Evolutionary conservation across 2,797 vertebrate species (phyloP).

Genomic region (Hydrocynus forskahlii): DNA sequence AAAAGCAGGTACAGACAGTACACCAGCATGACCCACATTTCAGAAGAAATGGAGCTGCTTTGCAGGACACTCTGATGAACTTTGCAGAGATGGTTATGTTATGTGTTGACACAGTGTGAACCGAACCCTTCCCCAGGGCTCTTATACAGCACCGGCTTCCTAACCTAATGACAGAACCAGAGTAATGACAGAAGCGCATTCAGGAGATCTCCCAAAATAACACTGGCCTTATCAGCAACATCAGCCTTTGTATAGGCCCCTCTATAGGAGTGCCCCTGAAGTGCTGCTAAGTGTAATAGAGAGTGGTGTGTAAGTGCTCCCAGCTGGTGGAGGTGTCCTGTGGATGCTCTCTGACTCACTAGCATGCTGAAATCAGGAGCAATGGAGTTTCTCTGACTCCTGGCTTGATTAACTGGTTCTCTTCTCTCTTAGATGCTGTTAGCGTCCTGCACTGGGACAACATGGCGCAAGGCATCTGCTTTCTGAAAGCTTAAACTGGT

Average conservation of each 20-base stretch:
- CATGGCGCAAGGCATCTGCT: slow-evolving; percentile 65
- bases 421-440: slow-evolving; percentile 68
- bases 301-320: slow-evolving; percentile 44
- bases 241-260: slow-evolving; percentile 20
- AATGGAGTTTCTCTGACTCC: slow-evolving; percentile 34
- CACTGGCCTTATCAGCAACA: slow-evolving; percentile 47
- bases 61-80: slow-evolving; percentile 37
- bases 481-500: slow-evolving; percentile 71
- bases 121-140: slow-evolving; percentile 37
- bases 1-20: slow-evolving; percentile 25
- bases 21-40: slow-evolving; percentile 47
- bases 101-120: slow-evolving; percentile 45
- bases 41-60: neutral
- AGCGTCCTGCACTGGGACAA: slow-evolving; percentile 63
- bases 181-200: slow-evolving; percentile 44
- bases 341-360: slow-evolving; percentile 27
- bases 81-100: slow-evolving; percentile 29
- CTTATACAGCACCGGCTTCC: slow-evolving; percentile 23
- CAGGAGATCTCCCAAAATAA: slow-evolving; percentile 46
- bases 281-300: slow-evolving; percentile 49
- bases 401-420: slow-evolving; percentile 32
- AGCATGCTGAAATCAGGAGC: slow-evolving; percentile 24
- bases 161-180: slow-evolving; percentile 41
- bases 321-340: slow-evolving; percentile 31
- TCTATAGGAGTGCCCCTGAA: slow-evolving; percentile 34